Evolutionary conservation across 2,797 vertebrate species (phyloP).

Genomic region (Alcedo atthis): DNA sequence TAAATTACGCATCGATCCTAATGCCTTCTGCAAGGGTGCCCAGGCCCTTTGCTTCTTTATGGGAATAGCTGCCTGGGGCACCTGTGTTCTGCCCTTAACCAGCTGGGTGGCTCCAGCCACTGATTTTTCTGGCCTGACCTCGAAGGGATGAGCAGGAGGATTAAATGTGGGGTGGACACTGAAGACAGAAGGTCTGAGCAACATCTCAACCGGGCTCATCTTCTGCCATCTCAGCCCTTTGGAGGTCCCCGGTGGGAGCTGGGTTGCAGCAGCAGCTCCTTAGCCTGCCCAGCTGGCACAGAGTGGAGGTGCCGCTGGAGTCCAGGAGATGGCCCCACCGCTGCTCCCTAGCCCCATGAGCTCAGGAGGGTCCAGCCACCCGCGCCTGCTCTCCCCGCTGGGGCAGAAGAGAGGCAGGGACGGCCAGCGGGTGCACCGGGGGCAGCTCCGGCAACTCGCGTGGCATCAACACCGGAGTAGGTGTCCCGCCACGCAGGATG

Average conservation of each 20-base stretch:
- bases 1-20: background rate
- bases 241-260: background rate
- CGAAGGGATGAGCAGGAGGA: background rate
- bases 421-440: background rate
- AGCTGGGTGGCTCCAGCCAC: background rate
- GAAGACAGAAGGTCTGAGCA: background rate
- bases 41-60: background rate
- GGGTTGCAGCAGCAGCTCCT: background rate
- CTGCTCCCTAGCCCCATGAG: background rate
- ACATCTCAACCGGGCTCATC: background rate
- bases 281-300: background rate
- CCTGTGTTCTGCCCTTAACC: background rate
- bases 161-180: background rate
- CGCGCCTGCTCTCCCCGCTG: background rate
- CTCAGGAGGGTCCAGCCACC: background rate
- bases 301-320: background rate
- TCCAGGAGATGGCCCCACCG: background rate
- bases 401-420: background rate
- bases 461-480: background rate
- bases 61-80: background rate
- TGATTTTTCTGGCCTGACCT: background rate
- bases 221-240: background rate
- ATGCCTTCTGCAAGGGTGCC: background rate
- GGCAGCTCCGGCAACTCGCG: background rate
- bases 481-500: no score